Evolutionary conservation across 2,113 vertebrate species (phyloP), one percentile per base, ranked within the genome.

Genomic region (Indicator maculatus): DNA sequence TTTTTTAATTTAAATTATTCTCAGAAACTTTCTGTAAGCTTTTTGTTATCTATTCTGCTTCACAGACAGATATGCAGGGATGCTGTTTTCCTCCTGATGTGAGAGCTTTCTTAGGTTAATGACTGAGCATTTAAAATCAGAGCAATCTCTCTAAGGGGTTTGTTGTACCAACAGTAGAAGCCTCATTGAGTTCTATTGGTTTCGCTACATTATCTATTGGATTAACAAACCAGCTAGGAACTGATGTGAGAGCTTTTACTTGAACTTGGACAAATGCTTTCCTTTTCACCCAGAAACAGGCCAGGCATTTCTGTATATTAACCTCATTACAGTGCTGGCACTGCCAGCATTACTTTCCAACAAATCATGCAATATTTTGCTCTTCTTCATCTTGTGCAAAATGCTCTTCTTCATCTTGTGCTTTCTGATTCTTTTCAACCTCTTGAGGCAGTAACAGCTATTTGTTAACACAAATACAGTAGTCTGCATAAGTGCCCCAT

Each of bases 171-270:
- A 61, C 74, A 92, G 81, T 21, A 79, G 82, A 91, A 95, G 85
- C 79, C 92, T 97, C 91, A 93, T 90, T 94, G 93, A 95, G 84
- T 77, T 83, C 73, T 93, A 95, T 90, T 91, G 94, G 78, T 90
- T 95, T 92, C 18, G 1, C 91, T 96, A 66, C 93, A 90, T 96
- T 96, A 83, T 95, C 93, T 95, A 6, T 58, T 85, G 77, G 93
- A 86, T 84, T 78, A 93, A 88, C 61, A 95, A 90, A 92, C 64
- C 5, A 3, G 80, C 70, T 75, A 89, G 74, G 69, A 83, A 82
- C 65, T 76, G 41, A 76, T 79, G 84, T 13, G 79, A 91, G 86
- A 89, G 91, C 61, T 80, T 72, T 89, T 85, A 33, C 83, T 83
- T 81, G n/a, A 87, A 78, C 67, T 93, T 53, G 64, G 65, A 53